Conservation (phyloP, 2,888 invertebrate genomes). For the Eledona agricola region DNA sequence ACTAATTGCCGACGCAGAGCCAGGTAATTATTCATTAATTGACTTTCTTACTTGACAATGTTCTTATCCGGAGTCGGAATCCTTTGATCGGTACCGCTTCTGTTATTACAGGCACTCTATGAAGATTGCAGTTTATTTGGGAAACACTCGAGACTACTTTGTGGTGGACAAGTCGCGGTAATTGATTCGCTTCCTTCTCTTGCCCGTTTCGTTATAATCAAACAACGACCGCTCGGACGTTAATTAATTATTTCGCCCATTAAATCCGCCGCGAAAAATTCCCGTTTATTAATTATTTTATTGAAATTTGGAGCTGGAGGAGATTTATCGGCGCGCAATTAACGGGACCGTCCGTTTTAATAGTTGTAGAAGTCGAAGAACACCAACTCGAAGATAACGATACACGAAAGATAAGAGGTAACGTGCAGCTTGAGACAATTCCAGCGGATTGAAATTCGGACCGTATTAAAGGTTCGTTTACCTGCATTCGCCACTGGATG, state of each 20-base stretch:
- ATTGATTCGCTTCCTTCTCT: constrained; percentile 29
- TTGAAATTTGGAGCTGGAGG: constrained; percentile 9
- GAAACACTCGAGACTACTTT: constrained; percentile 47
- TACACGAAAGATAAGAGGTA: constrained; percentile 52
- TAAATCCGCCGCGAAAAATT: constrained; percentile 9
- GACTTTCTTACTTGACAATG: constrained; percentile 58
- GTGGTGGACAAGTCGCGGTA: constrained; percentile 21
- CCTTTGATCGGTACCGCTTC: constrained; percentile 48
- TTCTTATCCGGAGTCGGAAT: constrained; percentile 53
- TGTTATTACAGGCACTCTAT: constrained; percentile 36
- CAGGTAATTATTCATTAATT: constrained; percentile 59
- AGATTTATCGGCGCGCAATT: too few species aligned
- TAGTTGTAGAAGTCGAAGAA: constrained; percentile 56
- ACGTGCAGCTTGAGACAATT: too few species aligned
- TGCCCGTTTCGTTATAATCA: constrained; percentile 24
- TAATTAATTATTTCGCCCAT: constrained; percentile 30
- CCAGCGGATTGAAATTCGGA: not conserved
- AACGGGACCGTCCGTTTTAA: too few species aligned
- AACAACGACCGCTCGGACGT: constrained; percentile 17
- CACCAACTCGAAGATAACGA: constrained; percentile 51
- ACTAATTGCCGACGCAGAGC: constrained; percentile 52
- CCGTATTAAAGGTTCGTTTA: constrained; percentile 18
- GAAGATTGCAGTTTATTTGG: constrained; percentile 47
- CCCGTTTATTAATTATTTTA: constrained; percentile 25
- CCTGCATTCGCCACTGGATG: constrained; percentile 21